Percentiles rank a stretch among this genome's conserved stretches.
These are phyloP conservation scores for Anguilla pacifica DNA, from an alignment of 2,797 vertebrate genomes.

Conservation along the genomic window DNA sequence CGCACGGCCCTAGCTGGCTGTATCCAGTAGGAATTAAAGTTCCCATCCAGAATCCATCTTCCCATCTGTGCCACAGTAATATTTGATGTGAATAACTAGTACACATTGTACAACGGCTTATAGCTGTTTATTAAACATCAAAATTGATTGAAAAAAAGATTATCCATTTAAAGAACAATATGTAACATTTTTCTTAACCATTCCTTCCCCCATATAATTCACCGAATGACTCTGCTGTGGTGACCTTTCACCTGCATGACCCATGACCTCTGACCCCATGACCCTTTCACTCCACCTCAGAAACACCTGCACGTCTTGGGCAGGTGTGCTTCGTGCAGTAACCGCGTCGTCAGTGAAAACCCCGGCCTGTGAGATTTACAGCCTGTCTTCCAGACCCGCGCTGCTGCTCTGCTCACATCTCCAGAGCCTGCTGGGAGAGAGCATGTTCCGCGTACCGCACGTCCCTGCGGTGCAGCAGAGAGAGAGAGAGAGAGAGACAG, in stretches of 20 bases:
- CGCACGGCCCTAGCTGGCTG: too few relatives aligned
- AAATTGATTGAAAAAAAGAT: not conserved
- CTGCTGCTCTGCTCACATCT: too few relatives aligned
- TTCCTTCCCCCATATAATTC: not conserved
- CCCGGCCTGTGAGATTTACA: not conserved
- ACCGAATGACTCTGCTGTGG: not conserved
- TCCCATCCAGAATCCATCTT: too few relatives aligned
- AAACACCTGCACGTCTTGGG: not conserved
- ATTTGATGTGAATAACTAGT: not conserved
- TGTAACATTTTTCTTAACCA: not conserved
- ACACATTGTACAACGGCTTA: not conserved
- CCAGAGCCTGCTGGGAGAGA: too few relatives aligned
- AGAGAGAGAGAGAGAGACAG: not conserved
- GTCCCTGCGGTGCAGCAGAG: too few relatives aligned
- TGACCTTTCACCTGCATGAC: not conserved
- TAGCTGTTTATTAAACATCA: not conserved
- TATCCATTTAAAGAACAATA: not conserved
- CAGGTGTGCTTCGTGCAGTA: not conserved
- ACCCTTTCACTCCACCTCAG: not conserved
- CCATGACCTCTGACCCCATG: not conserved
- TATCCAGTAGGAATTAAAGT: too few relatives aligned
- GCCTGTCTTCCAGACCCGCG: not conserved
- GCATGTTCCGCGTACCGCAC: too few relatives aligned
- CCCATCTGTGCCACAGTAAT: too few relatives aligned
- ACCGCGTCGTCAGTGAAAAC: too few relatives aligned